Evolutionary conservation across 2,113 vertebrate genomes (phyloP).

Genomic region (Mus musculus): DNA sequence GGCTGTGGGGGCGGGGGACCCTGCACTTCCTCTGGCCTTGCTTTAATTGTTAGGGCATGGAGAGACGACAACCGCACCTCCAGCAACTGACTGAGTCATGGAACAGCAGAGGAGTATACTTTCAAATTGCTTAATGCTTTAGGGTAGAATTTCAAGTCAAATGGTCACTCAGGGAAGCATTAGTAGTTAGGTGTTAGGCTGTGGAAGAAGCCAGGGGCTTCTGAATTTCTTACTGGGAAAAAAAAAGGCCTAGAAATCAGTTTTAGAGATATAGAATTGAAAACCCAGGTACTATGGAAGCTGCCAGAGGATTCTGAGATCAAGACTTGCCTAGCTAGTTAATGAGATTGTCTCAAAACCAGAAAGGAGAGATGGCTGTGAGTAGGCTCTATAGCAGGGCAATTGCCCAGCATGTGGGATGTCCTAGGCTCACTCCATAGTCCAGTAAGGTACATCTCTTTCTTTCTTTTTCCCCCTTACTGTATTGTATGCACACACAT

Average conservation of each 20-base stretch:
- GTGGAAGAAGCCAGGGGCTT: not conserved
- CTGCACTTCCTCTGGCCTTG: not conserved
- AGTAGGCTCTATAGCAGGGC: not conserved
- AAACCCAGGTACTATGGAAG: not conserved
- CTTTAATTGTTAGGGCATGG: accelerated
- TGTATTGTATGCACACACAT: too few species aligned
- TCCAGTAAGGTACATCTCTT: not conserved
- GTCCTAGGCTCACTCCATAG: not conserved
- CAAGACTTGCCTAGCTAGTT: not conserved
- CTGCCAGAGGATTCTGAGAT: not conserved
- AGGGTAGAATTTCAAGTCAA: not conserved
- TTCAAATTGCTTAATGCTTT: not conserved
- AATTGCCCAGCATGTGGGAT: not conserved
- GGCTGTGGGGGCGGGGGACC: not conserved
- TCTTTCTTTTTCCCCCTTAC: too few species aligned
- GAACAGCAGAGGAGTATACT: not conserved
- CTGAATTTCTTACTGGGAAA: not conserved
- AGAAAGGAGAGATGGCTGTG: too few species aligned
- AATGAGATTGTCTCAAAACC: not conserved
- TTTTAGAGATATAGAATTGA: not conserved
- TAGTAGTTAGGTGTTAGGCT: not conserved
- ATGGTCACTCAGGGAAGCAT: not conserved
- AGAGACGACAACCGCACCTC: not conserved
- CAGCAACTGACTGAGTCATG: not conserved
- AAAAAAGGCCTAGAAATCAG: not conserved